Conservation (phyloP, 1,140 invertebrate species). For the Cylas formicarius region DNA sequence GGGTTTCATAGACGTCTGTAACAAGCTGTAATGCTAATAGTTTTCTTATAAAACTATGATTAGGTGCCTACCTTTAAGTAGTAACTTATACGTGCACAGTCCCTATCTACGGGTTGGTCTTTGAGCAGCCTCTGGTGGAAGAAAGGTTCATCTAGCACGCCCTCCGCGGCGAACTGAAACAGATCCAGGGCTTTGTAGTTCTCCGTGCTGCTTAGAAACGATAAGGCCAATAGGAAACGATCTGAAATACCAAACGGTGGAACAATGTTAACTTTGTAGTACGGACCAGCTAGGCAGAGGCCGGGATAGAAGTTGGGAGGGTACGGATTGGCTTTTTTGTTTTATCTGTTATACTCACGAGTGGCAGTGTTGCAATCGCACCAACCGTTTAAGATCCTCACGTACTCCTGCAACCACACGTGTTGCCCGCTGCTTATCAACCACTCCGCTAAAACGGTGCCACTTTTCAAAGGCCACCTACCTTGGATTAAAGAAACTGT, state of each 20-base stretch:
- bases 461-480: slow-evolving; percentile 73
- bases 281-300: too few species aligned
- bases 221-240: slow-evolving; percentile 64
- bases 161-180: slow-evolving; percentile 64
- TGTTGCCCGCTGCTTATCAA: slow-evolving; percentile 67
- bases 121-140: slow-evolving; percentile 49
- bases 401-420: slow-evolving; percentile 70
- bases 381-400: slow-evolving; percentile 68
- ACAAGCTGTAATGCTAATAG: too few species aligned
- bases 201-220: slow-evolving; percentile 60
- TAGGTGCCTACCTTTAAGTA: slow-evolving; percentile 48
- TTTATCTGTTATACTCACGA: slow-evolving; percentile 50
- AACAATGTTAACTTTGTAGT: slow-evolving; percentile 1
- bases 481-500: too few species aligned
- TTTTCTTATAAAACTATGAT: neutral
- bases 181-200: slow-evolving; percentile 66
- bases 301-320: too few species aligned
- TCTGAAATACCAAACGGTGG: slow-evolving; percentile 39
- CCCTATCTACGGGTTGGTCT: slow-evolving; percentile 39
- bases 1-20: too few species aligned
- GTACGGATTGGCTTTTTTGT: too few species aligned
- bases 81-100: slow-evolving; percentile 48
- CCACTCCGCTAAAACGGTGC: slow-evolving; percentile 75
- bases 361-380: slow-evolving; percentile 74
- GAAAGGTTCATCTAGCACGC: slow-evolving; percentile 68